These are phyloP conservation scores for Scaptomyza flava DNA, from an alignment of 2,888 invertebrate species.

Conservation along the genomic window DNA sequence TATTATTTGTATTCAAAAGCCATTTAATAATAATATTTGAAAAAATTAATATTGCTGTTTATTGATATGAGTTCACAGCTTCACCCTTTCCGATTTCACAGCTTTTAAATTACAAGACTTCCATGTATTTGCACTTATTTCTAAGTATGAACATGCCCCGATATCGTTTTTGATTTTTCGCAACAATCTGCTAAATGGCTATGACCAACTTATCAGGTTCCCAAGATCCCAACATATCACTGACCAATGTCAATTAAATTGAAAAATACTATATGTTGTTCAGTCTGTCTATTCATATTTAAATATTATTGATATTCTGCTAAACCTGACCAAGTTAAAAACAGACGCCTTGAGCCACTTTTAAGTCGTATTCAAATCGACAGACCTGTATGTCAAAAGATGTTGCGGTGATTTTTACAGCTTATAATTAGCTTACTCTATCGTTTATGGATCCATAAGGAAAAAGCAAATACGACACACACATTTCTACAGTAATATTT, in stretches of 20 bases:
- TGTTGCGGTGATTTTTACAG: constrained; percentile 54
- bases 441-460: constrained; percentile 46
- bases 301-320: constrained; percentile 24
- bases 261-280: too few species aligned
- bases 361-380: constrained; percentile 21
- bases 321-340: constrained; percentile 25
- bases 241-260: constrained; percentile 21
- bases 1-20: too few species aligned
- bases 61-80: too few species aligned
- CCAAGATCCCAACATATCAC: neutral
- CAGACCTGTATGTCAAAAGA: constrained; percentile 21
- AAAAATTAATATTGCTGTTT: too few species aligned
- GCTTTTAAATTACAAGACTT: constrained; percentile 9
- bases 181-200: too few species aligned
- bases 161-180: too few species aligned
- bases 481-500: constrained; percentile 33
- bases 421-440: constrained; percentile 60
- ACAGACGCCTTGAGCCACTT: constrained; percentile 62
- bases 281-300: neutral
- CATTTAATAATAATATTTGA: too few species aligned
- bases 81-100: too few species aligned
- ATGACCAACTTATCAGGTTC: too few species aligned
- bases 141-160: too few species aligned
- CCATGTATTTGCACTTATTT: constrained; percentile 52
- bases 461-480: constrained; percentile 26